These are phyloP conservation scores for Rallus crepitans DNA, from an alignment of 2,797 vertebrate species.

Conservation along the genomic window DNA sequence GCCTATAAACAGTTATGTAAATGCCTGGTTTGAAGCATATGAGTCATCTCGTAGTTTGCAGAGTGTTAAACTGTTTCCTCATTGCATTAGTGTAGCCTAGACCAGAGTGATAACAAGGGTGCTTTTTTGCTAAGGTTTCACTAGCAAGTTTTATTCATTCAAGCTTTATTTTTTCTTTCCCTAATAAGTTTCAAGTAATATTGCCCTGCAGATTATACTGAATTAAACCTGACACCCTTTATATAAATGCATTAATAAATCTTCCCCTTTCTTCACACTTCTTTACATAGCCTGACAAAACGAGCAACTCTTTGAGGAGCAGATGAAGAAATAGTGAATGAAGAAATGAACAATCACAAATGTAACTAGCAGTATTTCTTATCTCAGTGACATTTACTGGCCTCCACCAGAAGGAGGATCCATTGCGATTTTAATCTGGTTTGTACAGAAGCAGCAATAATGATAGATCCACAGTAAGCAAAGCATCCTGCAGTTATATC, in stretches of 20 bases:
- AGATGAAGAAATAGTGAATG: neutral
- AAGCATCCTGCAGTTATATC: neutral
- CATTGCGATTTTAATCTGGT: neutral
- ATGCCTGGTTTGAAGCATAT: conserved; percentile 34
- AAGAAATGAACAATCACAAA: conserved; percentile 22
- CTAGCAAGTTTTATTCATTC: neutral
- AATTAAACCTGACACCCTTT: neutral
- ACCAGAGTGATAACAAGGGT: neutral
- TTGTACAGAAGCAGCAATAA: neutral
- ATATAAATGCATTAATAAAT: conserved; percentile 4
- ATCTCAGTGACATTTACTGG: neutral
- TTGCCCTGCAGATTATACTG: neutral
- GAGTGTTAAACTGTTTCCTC: conserved; percentile 7
- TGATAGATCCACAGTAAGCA: neutral
- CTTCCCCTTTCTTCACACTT: conserved; percentile 21
- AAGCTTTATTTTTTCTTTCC: conserved; percentile 40
- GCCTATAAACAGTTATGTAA: conserved; percentile 39
- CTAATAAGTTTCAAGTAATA: neutral
- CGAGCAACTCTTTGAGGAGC: neutral
- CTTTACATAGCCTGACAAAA: conserved; percentile 1
- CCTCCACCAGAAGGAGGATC: neutral
- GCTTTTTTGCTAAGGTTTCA: neutral
- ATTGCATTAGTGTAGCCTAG: neutral
- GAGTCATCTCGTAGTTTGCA: neutral
- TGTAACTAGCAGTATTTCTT: neutral